Evolutionary conservation across 2,113 vertebrate species (phyloP), one percentile per base, ranked within the genome.

Genomic region (Crypturellus undulatus): DNA sequence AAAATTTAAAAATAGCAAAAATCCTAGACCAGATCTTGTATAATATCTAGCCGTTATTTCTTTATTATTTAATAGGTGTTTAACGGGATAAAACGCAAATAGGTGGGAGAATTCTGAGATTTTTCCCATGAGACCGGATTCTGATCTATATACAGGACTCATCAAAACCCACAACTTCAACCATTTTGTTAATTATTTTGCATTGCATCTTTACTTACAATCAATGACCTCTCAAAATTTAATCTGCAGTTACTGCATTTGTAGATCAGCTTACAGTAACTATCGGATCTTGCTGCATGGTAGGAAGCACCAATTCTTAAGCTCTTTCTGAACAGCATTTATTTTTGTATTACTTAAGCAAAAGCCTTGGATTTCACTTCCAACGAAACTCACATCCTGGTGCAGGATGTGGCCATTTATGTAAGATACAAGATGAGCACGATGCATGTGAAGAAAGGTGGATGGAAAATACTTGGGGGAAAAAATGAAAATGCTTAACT

Each of bases 1-100:
- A 34, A 59, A 84, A 30, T 36, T 72, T 70, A 32, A 91, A 89
- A 92, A 52, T 2, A 75, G 45, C 79, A 67, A 38, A 49, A 84
- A 81, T 5, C 70, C 49, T 58, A 40, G 40, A 80, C 40, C 68
- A 56, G 32, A 13, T 42, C 90, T 94, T 90, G 83, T 69, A 6
- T 65, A 65, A 82, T 32, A 79, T 3, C 63, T 14, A 65, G 5
- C 36, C n/a, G 70, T 42, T 76, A 56, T 45, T 45, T 14, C 30
- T 19, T 73, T 59, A 34, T 38, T 89, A 76, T 58, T 84, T 40
- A 79, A 40, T 18, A 28, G 80, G 84, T 79, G 26, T 9, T 24
- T 10, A 2, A 5, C 2, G n/a, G 60, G 24, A 42, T 9, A n/a
- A 72, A 51, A 71, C 3, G 30, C 7, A 42, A 1, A 25, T 36